phyloP scores from a whole-genome alignment of 2,113 vertebrate genomes.

The Aphyosemion australe region DNA sequence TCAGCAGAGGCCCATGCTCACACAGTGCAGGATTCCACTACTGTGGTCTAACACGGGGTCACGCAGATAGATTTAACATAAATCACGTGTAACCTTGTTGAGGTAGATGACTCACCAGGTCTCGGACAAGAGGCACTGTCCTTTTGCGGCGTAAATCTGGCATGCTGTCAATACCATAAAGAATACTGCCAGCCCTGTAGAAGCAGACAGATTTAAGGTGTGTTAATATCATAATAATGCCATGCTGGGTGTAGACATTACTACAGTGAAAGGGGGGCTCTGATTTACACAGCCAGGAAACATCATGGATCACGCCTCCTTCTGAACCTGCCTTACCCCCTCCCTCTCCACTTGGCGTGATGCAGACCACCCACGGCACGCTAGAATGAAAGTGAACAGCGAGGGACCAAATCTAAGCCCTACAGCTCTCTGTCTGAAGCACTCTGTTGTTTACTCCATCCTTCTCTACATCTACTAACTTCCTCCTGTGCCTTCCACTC shows the following conservation, averaged over 20 bases:
- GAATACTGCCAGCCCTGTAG: slow-evolving; percentile 86
- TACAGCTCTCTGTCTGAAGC: background rate
- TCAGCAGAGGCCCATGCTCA: slow-evolving; percentile 38
- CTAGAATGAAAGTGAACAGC: background rate
- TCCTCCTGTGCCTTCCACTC: background rate
- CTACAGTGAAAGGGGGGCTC: slow-evolving; percentile 44
- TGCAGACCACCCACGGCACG: slow-evolving; percentile 18
- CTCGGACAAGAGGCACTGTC: slow-evolving; percentile 93
- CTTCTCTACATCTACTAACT: slow-evolving; percentile 16
- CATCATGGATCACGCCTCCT: slow-evolving; percentile 61
- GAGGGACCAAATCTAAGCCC: background rate
- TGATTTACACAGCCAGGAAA: slow-evolving; percentile 74
- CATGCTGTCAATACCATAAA: slow-evolving; percentile 99
- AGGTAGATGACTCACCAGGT: slow-evolving; percentile 90
- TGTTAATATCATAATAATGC: slow-evolving; percentile 85
- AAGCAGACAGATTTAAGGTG: slow-evolving; percentile 75
- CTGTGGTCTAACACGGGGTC: slow-evolving; percentile 52
- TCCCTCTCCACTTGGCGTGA: slow-evolving; percentile 24
- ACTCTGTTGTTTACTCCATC: slow-evolving; percentile 3
- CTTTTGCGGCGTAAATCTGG: slow-evolving; percentile 97
- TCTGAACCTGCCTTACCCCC: slow-evolving; percentile 45
- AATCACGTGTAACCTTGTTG: slow-evolving; percentile 76
- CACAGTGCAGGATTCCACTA: slow-evolving; percentile 43
- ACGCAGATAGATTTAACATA: slow-evolving; percentile 65
- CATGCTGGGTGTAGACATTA: slow-evolving; percentile 70